Evolutionary conservation across 2,797 vertebrate genomes (phyloP), one percentile per base, ranked within the genome.

Genomic region (Corythornis leucogaster): DNA sequence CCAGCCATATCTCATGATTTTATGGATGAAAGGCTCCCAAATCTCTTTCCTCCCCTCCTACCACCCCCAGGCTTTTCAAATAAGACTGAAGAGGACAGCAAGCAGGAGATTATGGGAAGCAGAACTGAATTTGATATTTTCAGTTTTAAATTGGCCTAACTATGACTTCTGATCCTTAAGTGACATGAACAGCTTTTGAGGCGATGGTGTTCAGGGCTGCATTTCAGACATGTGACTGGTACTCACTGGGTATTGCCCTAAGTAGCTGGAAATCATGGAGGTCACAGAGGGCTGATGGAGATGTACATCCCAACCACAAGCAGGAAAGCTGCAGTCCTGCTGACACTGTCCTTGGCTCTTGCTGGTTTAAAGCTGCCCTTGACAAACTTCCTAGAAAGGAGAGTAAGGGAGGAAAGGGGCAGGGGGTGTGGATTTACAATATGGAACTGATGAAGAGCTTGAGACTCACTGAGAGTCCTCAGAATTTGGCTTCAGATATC

Each of bases 1-100:
- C 95, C 94, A 92, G 95, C 85, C 92, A 30, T 92, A 91, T 96
- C 95, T 96, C 94, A 96, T 93, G 88, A 96, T 93, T 95, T 96
- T 95, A 93, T 95, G 94, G 96, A 96, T 96, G 95, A 96, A 96
- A 96, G 84, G 84, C 90, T 95, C 91, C 85, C 68, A 85, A 89
- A 93, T 96, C 43, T 6, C 75, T 95, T 89, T 89, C 86, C 73
- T 93, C 79, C 66, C 89, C 85, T 95, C 93, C 95, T 24, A 96
- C 95, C 95, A 25, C 94, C 96, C 94, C 96, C 91, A 96, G 80
- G 62, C 88, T 91, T 97, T 97, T 97, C 84, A 95, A 92, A 85
- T 79, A 85, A 85, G 90, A 80, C 79, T 88, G 88, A 90, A 95
- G 96, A 95, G 95, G 97, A 96, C 96, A 96, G 95, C 93, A 96